phyloP scores from a whole-genome alignment of 2,888 invertebrate genomes.

The Eupithecia pulchellata region DNA sequence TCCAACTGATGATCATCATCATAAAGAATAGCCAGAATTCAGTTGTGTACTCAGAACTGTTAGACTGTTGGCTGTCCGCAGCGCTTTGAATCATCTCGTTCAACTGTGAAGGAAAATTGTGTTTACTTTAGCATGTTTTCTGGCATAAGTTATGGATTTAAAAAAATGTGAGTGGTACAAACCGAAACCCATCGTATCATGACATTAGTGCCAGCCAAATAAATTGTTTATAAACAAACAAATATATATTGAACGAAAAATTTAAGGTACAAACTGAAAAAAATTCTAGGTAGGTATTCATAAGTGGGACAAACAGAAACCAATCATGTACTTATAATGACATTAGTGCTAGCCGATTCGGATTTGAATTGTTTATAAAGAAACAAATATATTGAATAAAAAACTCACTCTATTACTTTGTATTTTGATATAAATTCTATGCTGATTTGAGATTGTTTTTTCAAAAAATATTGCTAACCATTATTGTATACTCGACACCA shows the following conservation, averaged over 20 bases:
- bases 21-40: slow-evolving; percentile 93
- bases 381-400: not conserved
- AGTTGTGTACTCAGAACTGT: slow-evolving; percentile 72
- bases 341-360: no score
- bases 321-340: not conserved
- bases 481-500: no score
- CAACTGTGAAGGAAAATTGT: slow-evolving; percentile 45
- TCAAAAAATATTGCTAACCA: no score
- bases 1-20: slow-evolving; percentile 91
- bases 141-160: no score
- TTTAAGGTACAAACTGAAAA: no score
- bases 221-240: not conserved
- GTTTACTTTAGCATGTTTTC: not conserved
- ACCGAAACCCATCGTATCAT: not conserved
- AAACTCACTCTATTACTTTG: not conserved
- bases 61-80: slow-evolving; percentile 61
- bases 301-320: not conserved
- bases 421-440: not conserved
- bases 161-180: not conserved
- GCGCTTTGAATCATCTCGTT: slow-evolving; percentile 78
- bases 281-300: no score
- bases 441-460: no score
- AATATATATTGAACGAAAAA: not conserved
- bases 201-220: not conserved
- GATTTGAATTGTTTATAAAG: not conserved